Conservation (phyloP, 2,113 vertebrate species). For the Leucosticte australis region DNA sequence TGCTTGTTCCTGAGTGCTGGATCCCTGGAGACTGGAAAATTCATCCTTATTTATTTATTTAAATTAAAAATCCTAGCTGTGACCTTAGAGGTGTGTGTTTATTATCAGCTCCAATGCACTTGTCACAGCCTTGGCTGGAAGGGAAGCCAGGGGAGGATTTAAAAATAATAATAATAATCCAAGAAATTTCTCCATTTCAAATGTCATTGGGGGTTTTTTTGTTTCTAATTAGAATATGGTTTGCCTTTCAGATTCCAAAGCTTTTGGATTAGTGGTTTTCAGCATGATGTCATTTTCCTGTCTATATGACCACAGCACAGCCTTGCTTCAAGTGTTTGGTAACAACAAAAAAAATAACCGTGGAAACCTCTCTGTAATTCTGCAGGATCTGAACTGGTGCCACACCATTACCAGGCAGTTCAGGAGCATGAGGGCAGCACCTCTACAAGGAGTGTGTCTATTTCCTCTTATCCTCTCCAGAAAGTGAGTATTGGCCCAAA, state of each 20-base stretch:
- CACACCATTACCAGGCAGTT: constrained; percentile 47
- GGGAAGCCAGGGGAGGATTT: constrained; percentile 51
- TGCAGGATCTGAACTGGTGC: constrained; percentile 44
- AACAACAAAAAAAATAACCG: constrained; percentile 74
- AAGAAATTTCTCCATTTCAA: constrained; percentile 61
- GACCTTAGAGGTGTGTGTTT: constrained; percentile 74
- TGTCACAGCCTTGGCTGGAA: constrained; percentile 73
- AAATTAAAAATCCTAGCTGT: constrained; percentile 52
- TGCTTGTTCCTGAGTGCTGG: constrained; percentile 19
- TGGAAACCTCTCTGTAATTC: constrained; percentile 58
- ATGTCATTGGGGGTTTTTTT: not conserved
- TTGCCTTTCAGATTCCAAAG: constrained; percentile 70
- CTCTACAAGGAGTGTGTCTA: not conserved
- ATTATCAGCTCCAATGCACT: constrained; percentile 74
- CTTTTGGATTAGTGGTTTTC: constrained; percentile 70
- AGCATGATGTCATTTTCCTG: constrained; percentile 75
- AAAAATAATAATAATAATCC: constrained; percentile 36
- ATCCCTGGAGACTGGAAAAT: constrained; percentile 60
- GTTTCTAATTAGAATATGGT: constrained; percentile 67
- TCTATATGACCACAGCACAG: constrained; percentile 67
- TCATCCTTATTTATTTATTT: constrained; percentile 62
- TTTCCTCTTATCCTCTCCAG: not conserved
- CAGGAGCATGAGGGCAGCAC: not conserved
- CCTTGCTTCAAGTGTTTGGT: constrained; percentile 64
- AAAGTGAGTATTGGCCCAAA: not conserved